phyloP scores from a whole-genome alignment of 2,888 invertebrate genomes.

The Xanthorhoe spadicearia region DNA sequence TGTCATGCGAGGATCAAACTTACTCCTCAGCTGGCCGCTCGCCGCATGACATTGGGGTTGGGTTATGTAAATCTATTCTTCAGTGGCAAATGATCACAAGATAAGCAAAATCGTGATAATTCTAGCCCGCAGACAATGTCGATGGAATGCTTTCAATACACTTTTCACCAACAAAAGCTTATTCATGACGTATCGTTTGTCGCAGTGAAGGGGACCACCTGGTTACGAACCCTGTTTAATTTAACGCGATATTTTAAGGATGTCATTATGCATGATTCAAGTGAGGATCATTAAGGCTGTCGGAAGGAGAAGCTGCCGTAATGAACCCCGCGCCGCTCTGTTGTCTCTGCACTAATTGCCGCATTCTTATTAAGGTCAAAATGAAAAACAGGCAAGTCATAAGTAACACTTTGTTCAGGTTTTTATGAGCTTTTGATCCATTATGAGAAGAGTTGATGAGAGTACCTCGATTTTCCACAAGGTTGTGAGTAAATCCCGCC shows the following conservation, averaged over 20 bases:
- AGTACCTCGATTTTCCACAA: too few relatives aligned
- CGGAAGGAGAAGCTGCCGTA: conserved; percentile 56
- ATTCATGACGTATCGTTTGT: too few relatives aligned
- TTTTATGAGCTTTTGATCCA: not conserved
- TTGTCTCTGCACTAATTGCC: conserved; percentile 69
- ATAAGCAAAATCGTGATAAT: too few relatives aligned
- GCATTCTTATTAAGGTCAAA: conserved; percentile 69
- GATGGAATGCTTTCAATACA: too few relatives aligned
- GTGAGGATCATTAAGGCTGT: conserved; percentile 61
- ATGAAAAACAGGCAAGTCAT: conserved; percentile 30
- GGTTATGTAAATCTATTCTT: too few relatives aligned
- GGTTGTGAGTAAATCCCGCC: too few relatives aligned
- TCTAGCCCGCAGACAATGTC: too few relatives aligned
- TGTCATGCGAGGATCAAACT: too few relatives aligned
- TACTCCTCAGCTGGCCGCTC: too few relatives aligned
- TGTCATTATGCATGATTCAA: conserved; percentile 48
- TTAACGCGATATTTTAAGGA: conserved; percentile 28
- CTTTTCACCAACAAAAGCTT: too few relatives aligned
- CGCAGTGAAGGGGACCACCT: not conserved
- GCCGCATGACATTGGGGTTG: too few relatives aligned
- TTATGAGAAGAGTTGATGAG: not conserved
- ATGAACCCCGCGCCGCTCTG: conserved; percentile 59
- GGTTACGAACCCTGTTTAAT: not conserved
- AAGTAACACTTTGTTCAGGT: not conserved
- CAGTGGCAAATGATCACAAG: too few relatives aligned